Conservation (phyloP, 2,797 vertebrate genomes). For the Podarcis siculus region DNA sequence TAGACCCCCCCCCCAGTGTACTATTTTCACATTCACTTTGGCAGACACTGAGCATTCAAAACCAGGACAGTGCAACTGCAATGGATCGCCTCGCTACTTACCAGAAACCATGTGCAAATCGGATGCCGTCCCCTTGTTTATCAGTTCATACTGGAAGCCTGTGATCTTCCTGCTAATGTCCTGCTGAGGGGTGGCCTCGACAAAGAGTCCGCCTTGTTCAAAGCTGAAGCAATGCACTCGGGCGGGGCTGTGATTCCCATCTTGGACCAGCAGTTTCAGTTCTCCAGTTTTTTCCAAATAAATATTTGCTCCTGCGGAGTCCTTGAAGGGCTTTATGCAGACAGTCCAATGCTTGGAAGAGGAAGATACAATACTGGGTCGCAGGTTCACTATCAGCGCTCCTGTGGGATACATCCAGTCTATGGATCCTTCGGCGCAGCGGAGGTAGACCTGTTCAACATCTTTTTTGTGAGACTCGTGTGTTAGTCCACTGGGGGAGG, state of each 20-base stretch:
- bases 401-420: conserved; percentile 98
- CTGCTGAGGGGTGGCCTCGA: conserved; percentile 91
- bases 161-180: conserved; percentile 95
- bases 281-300: conserved; percentile 95
- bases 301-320: conserved; percentile 93
- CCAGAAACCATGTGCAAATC: conserved; percentile 82
- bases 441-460: conserved; percentile 98
- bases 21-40: not conserved
- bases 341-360: conserved; percentile 86
- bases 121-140: conserved; percentile 79
- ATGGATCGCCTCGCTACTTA: conserved; percentile 74
- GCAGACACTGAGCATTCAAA: not conserved
- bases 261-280: conserved; percentile 89
- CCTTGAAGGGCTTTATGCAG: conserved; percentile 91
- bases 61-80: accelerated
- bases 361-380: conserved; percentile 88
- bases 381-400: conserved; percentile 94
- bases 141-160: conserved; percentile 94
- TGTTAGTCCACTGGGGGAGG: conserved; percentile 86
- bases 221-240: conserved; percentile 91
- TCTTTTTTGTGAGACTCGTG: conserved; percentile 93
- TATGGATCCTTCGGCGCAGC: conserved; percentile 91
- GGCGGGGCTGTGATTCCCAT: conserved; percentile 80
- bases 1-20: not conserved
- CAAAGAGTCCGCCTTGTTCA: conserved; percentile 90